These are phyloP conservation scores for Andrena marginata DNA, from an alignment of 2,888 invertebrate genomes.

Conservation along the genomic window DNA sequence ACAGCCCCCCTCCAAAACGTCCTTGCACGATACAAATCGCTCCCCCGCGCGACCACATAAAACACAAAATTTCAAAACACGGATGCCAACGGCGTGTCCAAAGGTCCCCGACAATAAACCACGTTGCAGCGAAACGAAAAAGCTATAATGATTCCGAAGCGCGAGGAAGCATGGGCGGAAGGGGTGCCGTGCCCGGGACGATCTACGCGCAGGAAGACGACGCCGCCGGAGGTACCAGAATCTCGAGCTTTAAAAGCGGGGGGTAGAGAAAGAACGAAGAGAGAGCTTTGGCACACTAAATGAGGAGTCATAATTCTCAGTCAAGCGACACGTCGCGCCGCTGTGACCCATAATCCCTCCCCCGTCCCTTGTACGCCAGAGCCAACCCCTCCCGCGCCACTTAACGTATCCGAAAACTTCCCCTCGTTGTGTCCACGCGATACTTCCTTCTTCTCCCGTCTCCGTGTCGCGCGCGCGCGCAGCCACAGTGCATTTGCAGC, in stretches of 20 bases:
- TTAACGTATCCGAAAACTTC: constrained; percentile 64
- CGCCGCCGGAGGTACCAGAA: constrained; percentile 38
- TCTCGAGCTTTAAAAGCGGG: constrained; percentile 57
- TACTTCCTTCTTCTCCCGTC: constrained; percentile 38
- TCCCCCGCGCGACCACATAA: not conserved
- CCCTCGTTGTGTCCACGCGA: constrained; percentile 42
- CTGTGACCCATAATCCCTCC: constrained; percentile 74
- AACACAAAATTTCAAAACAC: not conserved
- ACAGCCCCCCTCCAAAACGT: no score
- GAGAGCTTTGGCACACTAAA: constrained; percentile 72
- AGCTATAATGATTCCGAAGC: constrained; percentile 42
- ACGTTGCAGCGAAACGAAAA: constrained; percentile 3
- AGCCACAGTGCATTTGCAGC: constrained; percentile 50
- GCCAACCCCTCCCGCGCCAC: constrained; percentile 44
- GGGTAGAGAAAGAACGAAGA: constrained; percentile 17
- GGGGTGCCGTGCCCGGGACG: not conserved
- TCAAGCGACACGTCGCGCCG: constrained; percentile 75
- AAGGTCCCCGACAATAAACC: not conserved
- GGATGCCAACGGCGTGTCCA: not conserved
- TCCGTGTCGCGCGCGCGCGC: constrained; percentile 14
- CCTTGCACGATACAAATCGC: not conserved
- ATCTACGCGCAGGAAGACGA: constrained; percentile 27
- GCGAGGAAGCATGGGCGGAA: not conserved
- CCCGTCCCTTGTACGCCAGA: constrained; percentile 29
- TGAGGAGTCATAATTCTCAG: constrained; percentile 82